Conservation (phyloP, 2,888 invertebrate species). For the Pomacea canaliculata region DNA sequence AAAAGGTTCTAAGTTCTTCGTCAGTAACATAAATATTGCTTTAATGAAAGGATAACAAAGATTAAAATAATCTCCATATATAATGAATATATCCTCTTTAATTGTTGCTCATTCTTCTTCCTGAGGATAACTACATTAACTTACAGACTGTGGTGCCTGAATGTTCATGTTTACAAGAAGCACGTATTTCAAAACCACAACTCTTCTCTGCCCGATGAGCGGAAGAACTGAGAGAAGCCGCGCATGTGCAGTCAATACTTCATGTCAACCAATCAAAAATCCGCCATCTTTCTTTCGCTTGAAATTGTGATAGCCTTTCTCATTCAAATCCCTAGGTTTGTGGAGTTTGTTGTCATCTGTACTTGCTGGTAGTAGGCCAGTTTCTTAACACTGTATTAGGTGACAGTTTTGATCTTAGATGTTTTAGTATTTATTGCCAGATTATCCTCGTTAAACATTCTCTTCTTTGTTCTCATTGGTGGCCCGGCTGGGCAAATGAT, state of each 20-base stretch:
- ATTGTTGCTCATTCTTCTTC: no score
- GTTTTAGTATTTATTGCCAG: no score
- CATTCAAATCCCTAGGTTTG: background rate
- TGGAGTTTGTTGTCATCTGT: background rate
- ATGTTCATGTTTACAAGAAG: background rate
- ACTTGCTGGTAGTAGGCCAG: slow-evolving; percentile 1
- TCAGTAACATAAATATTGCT: no score
- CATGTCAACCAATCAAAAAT: slow-evolving; percentile 10
- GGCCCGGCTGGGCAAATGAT: slow-evolving; percentile 49
- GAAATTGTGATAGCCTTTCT: background rate
- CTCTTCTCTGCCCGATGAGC: no score
- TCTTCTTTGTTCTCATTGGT: slow-evolving; percentile 63
- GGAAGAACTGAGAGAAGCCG: no score
- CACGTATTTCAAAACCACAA: no score
- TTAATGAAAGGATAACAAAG: no score
- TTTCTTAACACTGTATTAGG: background rate
- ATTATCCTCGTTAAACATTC: background rate
- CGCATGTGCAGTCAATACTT: no score
- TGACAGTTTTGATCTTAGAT: background rate
- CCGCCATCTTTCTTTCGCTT: slow-evolving; percentile 12
- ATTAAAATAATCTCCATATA: no score
- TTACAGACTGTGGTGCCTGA: slow-evolving; percentile 24
- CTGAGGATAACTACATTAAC: background rate
- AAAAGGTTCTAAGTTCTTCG: no score
- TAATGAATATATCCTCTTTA: no score